Evolutionary conservation across 2,113 vertebrate genomes (phyloP).

Genomic region (Microcebus jonahi): DNA sequence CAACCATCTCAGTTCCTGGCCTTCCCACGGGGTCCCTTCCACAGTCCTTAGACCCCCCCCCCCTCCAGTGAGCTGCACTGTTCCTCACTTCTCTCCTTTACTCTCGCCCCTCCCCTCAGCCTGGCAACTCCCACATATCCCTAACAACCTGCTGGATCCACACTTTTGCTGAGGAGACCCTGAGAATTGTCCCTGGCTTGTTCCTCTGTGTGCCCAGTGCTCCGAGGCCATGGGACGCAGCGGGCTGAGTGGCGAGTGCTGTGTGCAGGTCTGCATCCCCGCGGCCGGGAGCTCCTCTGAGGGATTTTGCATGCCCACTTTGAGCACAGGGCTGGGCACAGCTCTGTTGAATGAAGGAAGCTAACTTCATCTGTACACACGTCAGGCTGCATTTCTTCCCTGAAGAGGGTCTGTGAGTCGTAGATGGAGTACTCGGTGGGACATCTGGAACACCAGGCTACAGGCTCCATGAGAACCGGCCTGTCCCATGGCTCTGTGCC

Average conservation of each 20-base stretch:
- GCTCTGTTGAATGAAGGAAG: background rate
- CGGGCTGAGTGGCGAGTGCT: background rate
- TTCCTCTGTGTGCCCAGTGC: background rate
- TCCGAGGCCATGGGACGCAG: background rate
- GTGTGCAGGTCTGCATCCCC: background rate
- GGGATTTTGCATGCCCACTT: background rate
- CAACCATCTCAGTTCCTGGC: background rate
- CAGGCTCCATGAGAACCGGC: background rate
- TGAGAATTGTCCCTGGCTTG: background rate
- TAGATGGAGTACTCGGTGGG: background rate
- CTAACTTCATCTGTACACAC: background rate
- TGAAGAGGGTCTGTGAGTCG: background rate
- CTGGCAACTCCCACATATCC: background rate
- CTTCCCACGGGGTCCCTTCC: background rate
- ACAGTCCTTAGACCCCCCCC: background rate
- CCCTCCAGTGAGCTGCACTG: background rate
- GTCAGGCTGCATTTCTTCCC: background rate
- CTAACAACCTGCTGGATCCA: background rate
- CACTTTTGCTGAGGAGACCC: background rate
- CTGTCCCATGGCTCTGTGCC: background rate
- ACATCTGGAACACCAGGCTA: background rate
- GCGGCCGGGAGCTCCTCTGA: background rate
- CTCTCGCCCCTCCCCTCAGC: background rate
- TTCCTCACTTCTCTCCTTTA: background rate
- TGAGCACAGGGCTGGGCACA: background rate